Evolutionary conservation across 2,797 vertebrate species (phyloP), one percentile per base, ranked within the genome.

Genomic region (Botia kubotai): DNA sequence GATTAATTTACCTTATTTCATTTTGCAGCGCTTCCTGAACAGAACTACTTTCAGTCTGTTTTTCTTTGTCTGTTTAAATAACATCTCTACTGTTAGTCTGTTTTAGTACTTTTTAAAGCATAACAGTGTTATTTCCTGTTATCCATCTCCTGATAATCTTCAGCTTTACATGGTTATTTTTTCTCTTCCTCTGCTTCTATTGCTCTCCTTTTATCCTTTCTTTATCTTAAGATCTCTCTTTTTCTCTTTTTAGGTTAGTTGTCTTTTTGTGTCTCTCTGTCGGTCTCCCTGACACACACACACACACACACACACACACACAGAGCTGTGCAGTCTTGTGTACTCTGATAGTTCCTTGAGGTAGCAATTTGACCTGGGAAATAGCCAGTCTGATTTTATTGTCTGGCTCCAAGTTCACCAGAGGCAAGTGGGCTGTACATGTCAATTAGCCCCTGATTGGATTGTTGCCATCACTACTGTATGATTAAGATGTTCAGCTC

Each of bases 311-410:
- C n/a, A 7, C 72, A 29, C 33, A 23, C 16, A 33, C 10, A n/a
- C 57, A n/a, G 36, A 66, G 12, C 58, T 26, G 23, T 23, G n/a
- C n/a, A 39, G 58, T 75, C 43, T 50, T 58, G 57, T 60, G 53
- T 73, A n/a, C 13, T 8, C n/a, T 36, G 36, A 43, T 4, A 36
- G 72, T 63, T 75, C n/a, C n/a, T n/a, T n/a, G 43, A 52, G 23
- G 21, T 19, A 33, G 72, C 65, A 57, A 75, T 63, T 13, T 63
- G 39, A 75, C 39, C 29, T 62, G 58, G 52, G 43, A 75, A 75
- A 75, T 65, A 52, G 60, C 60, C 21, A 21, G 13, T 52, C 26
- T 21, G 6, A 52, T 26, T 65, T 13, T 36, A 36, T 66, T 75
- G 21, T 17, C 62, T 76, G 46, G 39, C 60, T 46, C 19, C 33